Evolutionary conservation across 2,113 vertebrate genomes (phyloP), one percentile per base, ranked within the genome.

Genomic region (Sorex fumeus): DNA sequence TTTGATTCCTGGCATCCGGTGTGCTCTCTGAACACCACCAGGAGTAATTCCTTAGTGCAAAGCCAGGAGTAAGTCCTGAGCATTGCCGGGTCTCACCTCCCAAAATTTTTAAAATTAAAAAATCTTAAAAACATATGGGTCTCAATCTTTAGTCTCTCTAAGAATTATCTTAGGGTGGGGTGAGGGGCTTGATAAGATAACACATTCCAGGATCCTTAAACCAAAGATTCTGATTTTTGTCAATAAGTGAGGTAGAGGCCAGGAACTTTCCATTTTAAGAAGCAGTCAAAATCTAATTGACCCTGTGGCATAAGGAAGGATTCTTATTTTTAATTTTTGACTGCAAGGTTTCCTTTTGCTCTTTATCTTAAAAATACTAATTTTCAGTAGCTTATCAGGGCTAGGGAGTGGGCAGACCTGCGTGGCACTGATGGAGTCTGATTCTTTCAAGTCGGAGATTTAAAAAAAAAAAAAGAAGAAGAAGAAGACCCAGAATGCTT

Each of bases 271-370:
- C 36, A 11, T 77, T 72, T 90, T 77, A 78, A 86, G 34, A 92
- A 86, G 11, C 8, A 45, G 4, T 32, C 3, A 8, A 43, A 43
- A 19, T 78, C 30, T 45, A 64, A 69, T 66, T 85, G 43, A 87
- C 21, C 77, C 25, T 45, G 21, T 34, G 47, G 32, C 70, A 75
- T 40, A 78, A 92, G 87, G 87, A 1, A 36, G 30, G 88, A 79
- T 85, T 67, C 34, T 69, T 27, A 75, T 71, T 69, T 62, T 53
- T 87, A 93, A 66, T 70, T 40, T 74, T 47, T 53, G 45, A 71
- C 25, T 82, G 75, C 84, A 13, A 93, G 72, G 25, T 89, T 93
- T 77, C 13, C 74, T 77, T 80, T 77, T 28, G 36, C 87, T 83
- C 34, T 71, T 36, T 47, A 19, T 82, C 43, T 67, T 81, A 34